Evolutionary conservation across 2,888 invertebrate species (phyloP).

Genomic region (Ectemnius continuus): DNA sequence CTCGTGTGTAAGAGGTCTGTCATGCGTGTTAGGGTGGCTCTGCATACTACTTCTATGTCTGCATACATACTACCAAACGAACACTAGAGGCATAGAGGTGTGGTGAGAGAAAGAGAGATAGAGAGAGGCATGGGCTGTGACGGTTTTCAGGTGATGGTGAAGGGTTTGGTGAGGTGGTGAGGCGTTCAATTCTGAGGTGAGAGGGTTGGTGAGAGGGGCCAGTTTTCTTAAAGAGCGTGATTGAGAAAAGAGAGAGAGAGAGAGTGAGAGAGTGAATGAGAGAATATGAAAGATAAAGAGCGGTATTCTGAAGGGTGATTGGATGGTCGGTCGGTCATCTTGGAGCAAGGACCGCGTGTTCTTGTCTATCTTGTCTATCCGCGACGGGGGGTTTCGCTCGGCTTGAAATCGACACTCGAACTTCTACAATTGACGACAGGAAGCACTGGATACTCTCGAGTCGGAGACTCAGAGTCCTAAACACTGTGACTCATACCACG

Average conservation of each 20-base stretch:
- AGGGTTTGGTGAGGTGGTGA: conserved; percentile 3
- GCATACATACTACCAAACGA: conserved; percentile 58
- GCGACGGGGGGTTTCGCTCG: conserved; percentile 58
- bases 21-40: conserved; percentile 52
- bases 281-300: not conserved
- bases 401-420: conserved; percentile 58
- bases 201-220: not conserved
- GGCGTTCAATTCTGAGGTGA: conserved; percentile 24
- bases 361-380: conserved; percentile 21
- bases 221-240: not conserved
- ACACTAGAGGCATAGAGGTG: conserved; percentile 60
- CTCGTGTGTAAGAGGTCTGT: conserved; percentile 15
- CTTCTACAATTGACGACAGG: conserved; percentile 50
- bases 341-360: conserved; percentile 55
- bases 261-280: too few species aligned
- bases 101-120: conserved; percentile 52
- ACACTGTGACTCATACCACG: conserved; percentile 34
- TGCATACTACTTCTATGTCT: conserved; percentile 39
- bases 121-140: conserved; percentile 9
- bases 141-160: conserved; percentile 13
- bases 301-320: conserved; percentile 39
- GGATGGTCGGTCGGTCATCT: conserved; percentile 65
- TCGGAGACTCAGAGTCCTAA: conserved; percentile 34
- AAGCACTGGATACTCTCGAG: conserved; percentile 48
- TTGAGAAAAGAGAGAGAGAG: too few species aligned